Percentiles rank a stretch among this genome's conserved stretches.
These are phyloP conservation scores for Elysia crispata DNA, from an alignment of 2,888 invertebrate species.

Conservation along the genomic window DNA sequence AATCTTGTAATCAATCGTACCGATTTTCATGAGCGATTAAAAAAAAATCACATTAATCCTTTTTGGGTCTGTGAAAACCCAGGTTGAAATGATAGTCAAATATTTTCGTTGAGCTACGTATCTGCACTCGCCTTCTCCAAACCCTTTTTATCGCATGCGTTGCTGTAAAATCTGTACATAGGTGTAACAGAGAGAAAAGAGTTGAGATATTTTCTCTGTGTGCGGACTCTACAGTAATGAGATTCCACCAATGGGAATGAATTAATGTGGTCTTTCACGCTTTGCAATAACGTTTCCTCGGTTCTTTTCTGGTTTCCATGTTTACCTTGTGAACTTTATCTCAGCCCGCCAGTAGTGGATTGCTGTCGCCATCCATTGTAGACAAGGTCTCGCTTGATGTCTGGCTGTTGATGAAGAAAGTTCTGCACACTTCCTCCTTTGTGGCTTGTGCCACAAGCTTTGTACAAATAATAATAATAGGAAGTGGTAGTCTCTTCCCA, in stretches of 20 bases:
- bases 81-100: neutral
- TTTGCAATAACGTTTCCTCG: neutral
- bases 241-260: neutral
- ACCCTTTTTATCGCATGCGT: neutral
- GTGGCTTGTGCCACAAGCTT: no score
- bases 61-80: neutral
- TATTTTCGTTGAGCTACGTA: neutral
- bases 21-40: no score
- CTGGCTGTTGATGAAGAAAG: neutral
- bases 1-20: neutral
- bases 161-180: neutral
- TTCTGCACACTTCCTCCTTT: neutral
- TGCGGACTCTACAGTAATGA: neutral
- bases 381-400: neutral
- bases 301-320: neutral
- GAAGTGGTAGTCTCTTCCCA: neutral
- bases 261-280: neutral
- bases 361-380: neutral
- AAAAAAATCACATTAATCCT: neutral
- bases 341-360: neutral
- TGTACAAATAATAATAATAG: neutral
- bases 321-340: neutral
- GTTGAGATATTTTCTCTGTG: neutral
- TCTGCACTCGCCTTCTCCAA: neutral
- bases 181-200: neutral